A percentile compares a stretch with the other conserved stretches of the same genome.
These are phyloP conservation scores for Egretta garzetta DNA, from an alignment of 2,113 vertebrate genomes.

Conservation along the genomic window DNA sequence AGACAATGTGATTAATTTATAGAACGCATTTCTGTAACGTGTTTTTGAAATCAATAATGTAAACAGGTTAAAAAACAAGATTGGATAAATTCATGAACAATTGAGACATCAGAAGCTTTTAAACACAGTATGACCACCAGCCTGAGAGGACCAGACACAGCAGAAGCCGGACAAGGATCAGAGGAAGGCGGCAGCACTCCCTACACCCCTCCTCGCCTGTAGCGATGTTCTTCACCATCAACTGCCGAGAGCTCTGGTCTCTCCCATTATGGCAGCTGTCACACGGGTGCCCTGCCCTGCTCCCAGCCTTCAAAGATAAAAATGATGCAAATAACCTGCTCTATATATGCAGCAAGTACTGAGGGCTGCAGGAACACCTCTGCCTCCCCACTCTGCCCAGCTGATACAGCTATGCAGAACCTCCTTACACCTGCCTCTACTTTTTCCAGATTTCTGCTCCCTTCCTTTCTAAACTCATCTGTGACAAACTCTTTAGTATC, in stretches of 20 bases:
- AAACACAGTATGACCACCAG: neutral
- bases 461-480: neutral
- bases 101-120: neutral
- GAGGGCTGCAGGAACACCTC: neutral
- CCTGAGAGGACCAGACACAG: neutral
- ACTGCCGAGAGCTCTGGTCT: neutral
- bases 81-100: neutral
- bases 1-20: neutral
- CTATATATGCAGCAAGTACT: neutral
- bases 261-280: neutral
- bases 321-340: neutral
- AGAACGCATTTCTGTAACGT: neutral
- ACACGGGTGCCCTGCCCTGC: neutral
- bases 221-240: neutral
- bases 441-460: neutral
- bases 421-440: neutral
- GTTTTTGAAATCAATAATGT: neutral
- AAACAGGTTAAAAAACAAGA: neutral
- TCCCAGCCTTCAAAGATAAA: neutral
- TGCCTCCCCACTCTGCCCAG: neutral
- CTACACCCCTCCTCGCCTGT: neutral
- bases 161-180: neutral
- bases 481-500: neutral
- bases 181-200: neutral
- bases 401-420: neutral